These are phyloP conservation scores for Procambarus virginalis DNA, from an alignment of 1,140 invertebrate species.

Conservation along the genomic window DNA sequence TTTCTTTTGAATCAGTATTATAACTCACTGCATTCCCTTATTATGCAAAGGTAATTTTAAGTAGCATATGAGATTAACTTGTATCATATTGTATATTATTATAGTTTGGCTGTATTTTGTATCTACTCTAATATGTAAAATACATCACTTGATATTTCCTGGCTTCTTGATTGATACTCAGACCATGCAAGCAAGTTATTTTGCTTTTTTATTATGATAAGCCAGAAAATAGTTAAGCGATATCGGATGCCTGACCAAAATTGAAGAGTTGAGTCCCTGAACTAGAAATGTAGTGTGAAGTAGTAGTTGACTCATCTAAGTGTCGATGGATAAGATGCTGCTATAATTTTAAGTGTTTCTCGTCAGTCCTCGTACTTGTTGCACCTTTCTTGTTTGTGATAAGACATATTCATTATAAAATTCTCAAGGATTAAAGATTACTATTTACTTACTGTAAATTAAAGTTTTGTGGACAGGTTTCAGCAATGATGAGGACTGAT, in stretches of 20 bases:
- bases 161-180: background rate
- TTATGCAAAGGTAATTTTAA: slow-evolving; percentile 8
- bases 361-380: background rate
- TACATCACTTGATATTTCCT: background rate
- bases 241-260: background rate
- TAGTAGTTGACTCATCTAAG: background rate
- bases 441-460: too few relatives aligned
- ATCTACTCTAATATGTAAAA: background rate
- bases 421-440: too few relatives aligned
- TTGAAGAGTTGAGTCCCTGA: background rate
- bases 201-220: background rate
- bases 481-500: background rate
- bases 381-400: background rate
- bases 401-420: too few relatives aligned
- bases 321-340: background rate
- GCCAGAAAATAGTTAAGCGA: background rate
- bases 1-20: background rate
- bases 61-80: background rate
- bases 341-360: slow-evolving; percentile 1
- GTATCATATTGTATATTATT: background rate
- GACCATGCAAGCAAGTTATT: background rate
- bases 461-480: background rate
- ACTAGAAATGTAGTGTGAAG: background rate
- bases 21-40: background rate
- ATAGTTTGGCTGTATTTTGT: background rate